Evolutionary conservation across 2,113 vertebrate species (phyloP), one percentile per base, ranked within the genome.

Genomic region (Otocyon megalotis): DNA sequence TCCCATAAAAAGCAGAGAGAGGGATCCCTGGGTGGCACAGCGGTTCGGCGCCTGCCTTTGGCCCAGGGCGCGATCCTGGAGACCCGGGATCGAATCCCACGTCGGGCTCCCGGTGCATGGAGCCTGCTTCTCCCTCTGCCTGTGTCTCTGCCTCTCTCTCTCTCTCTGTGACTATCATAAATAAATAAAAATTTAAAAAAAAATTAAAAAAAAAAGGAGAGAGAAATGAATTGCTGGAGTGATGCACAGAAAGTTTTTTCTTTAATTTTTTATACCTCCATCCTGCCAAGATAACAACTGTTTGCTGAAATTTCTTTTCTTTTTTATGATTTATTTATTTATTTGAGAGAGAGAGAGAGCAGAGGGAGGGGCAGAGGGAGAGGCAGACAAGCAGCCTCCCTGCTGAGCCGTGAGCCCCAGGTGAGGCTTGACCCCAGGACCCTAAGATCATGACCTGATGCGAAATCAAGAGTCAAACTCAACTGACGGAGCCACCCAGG

Each of bases 271-370:
- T 71, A 81, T 50, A 60, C 15, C 24, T 88, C n/a, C 17, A 48
- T 69, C 16, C 50, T 96, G 56, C 72, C 93, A 92, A 94, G 48
- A 83, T 60, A 79, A 81, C 30, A 89, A 50, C 9, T 80, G 6
- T 62, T 7, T 12, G 30, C 26, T 60, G 32, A 85, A 85, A 95
- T 92, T 84, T 20, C 71, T 83, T 58, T 87, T 53, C 90, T 89
- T 93, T 87, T 88, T 83, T 50, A 72, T 20, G 56, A 58, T n/a
- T 69, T 69, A n/a, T n/a, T 69, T 69, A n/a, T n/a, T n/a, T 69
- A n/a, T n/a, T 19, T 69, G 15, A 69, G 65, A n/a, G 32, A 32
- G 60, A 13, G 30, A n/a, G 63, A 5, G 30, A 67, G 63, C 30
- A 67, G 65, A 15, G 65, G 32, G 32, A 69, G 32, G 30, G 65